These are phyloP conservation scores for Megaceryle alcyon DNA, from an alignment of 2,797 vertebrate genomes.

Conservation along the genomic window DNA sequence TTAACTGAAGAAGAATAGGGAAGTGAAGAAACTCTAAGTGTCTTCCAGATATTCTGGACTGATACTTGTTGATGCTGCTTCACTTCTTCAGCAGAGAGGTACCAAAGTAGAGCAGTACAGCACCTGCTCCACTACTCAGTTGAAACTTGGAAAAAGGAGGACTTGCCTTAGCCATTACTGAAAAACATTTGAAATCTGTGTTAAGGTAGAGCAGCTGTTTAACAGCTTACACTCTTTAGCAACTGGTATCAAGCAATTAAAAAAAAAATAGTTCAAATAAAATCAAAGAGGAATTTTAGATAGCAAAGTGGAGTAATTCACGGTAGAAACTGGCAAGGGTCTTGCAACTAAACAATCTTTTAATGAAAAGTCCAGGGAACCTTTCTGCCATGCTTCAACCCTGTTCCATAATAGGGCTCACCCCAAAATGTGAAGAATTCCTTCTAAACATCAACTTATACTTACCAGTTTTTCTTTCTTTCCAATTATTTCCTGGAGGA, in stretches of 20 bases:
- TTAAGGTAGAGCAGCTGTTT: not conserved
- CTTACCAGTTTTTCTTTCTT: not conserved
- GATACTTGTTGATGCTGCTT: not conserved
- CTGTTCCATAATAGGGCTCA: not conserved
- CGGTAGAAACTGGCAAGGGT: not conserved
- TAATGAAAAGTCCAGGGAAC: not conserved
- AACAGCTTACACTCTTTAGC: not conserved
- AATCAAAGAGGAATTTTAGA: not conserved
- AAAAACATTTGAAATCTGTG: not conserved
- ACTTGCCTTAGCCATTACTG: not conserved
- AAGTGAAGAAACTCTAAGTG: not conserved
- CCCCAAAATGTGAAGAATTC: not conserved
- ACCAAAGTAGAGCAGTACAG: not conserved
- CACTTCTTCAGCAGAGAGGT: not conserved
- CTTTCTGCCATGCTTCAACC: not conserved
- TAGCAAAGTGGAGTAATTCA: not conserved
- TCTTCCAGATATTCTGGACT: not conserved
- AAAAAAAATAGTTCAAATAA: not conserved
- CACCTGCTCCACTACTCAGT: not conserved
- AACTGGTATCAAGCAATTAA: not conserved
- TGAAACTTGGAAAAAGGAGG: not conserved
- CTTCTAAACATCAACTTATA: not conserved
- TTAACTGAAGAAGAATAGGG: not conserved
- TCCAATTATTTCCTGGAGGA: not conserved
- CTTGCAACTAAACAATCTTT: not conserved